These are phyloP conservation scores for Malurus alboscapulatus DNA, from an alignment of 2,113 vertebrate species.

Conservation along the genomic window DNA sequence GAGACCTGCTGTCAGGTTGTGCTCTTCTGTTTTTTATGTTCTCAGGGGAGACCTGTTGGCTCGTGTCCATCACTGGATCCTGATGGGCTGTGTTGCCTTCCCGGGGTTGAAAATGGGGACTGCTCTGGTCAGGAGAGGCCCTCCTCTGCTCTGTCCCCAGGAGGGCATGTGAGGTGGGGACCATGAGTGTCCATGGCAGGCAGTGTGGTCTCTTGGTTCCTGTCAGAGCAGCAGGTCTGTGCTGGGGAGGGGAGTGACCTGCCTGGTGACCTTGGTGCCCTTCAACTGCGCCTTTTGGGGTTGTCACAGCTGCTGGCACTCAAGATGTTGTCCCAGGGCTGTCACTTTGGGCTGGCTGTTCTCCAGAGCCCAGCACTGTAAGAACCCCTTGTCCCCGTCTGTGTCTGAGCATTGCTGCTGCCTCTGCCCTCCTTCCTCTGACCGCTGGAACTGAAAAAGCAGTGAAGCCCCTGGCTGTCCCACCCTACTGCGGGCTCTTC, in stretches of 20 bases:
- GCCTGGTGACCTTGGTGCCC: not conserved
- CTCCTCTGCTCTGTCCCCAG: not conserved
- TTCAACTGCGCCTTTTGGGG: not conserved
- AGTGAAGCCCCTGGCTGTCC: not conserved
- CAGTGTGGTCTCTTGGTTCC: not conserved
- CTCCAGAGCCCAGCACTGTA: fast-evolving
- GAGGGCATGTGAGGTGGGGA: not conserved
- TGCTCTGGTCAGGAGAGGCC: not conserved
- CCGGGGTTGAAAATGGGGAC: not conserved
- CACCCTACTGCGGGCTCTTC: fast-evolving
- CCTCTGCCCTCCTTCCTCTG: not conserved
- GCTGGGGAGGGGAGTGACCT: not conserved
- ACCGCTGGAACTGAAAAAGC: fast-evolving
- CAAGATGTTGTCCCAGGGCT: too few species aligned
- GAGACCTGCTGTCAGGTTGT: not conserved
- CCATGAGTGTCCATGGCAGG: fast-evolving
- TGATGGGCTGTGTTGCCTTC: not conserved
- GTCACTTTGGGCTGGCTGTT: not conserved
- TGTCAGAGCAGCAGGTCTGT: fast-evolving
- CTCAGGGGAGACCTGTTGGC: not conserved
- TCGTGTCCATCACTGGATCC: fast-evolving
- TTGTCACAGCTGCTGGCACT: not conserved
- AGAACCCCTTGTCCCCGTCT: not conserved
- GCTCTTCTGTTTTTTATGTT: not conserved
- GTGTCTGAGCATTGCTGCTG: fast-evolving